A percentile compares a stretch with the other conserved stretches of the same genome.
These are phyloP conservation scores for Ianthella basta DNA, from an alignment of 37 sponge, comb jelly and placozoan genomes.

Conservation along the genomic window DNA sequence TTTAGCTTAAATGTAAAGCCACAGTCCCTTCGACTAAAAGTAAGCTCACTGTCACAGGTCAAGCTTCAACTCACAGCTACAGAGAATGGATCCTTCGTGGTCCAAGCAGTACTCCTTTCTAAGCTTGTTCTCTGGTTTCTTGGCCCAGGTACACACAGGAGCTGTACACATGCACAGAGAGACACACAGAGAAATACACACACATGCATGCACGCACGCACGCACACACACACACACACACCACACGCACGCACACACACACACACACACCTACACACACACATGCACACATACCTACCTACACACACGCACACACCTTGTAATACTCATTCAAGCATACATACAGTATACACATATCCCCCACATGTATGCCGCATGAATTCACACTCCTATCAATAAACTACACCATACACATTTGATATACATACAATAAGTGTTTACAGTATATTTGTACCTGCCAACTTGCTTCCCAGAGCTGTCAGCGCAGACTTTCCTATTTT, in stretches of 20 bases:
- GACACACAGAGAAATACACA: slow-evolving; percentile 23
- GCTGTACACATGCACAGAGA: slow-evolving; percentile 29
- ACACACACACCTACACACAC: slow-evolving; percentile 32
- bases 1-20: no score
- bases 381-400: no score
- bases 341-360: background rate
- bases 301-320: slow-evolving; percentile 34
- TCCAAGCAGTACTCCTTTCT: slow-evolving; percentile 74
- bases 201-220: slow-evolving; percentile 33
- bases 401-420: no score
- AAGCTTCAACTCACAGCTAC: slow-evolving; percentile 70
- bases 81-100: slow-evolving; percentile 79
- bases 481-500: slow-evolving; percentile 40
- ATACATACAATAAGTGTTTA: no score
- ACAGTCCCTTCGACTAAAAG: no score
- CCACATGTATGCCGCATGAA: no score
- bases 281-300: slow-evolving; percentile 28
- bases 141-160: slow-evolving; percentile 71
- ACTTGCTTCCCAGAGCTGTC: slow-evolving; percentile 53
- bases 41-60: background rate
- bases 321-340: background rate
- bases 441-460: slow-evolving; percentile 28
- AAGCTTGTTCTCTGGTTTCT: slow-evolving; percentile 43
- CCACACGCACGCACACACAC: slow-evolving; percentile 37
- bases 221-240: slow-evolving; percentile 46